Evolutionary conservation across 1,140 invertebrate species (phyloP), one percentile per base, ranked within the genome.

Genomic region (Orchesella cincta): DNA sequence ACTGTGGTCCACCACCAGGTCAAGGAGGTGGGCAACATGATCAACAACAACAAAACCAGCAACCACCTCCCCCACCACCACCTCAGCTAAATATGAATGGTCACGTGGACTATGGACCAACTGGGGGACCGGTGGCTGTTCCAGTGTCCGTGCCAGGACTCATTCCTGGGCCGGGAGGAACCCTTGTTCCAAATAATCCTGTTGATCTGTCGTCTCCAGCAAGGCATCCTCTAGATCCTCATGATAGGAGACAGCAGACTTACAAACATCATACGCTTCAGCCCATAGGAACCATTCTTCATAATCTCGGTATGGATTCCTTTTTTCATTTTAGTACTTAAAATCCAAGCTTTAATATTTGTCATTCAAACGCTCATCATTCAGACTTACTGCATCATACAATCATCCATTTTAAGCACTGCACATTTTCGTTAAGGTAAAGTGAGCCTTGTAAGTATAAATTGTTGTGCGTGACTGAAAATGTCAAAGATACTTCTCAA

Each of bases 221-320:
- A 0, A 14, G 64, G 70, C 76, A 78, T 74, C 79, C 76, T 36
- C 34, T 76, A 28, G 64, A 73, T 34, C 76, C 71, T 20, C 76
- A 73, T 33, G 28, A 46, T 28, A 29, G 71, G 31, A 28, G 39
- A 31, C 71, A 31, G 23, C 76, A 77, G 23, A 70, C 52, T 16
- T 34, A 72, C 31, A 75, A 77, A 73, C 78, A 80, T 35, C 81
- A 82, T 62, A 77, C 75, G 67, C 78, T 82, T 46, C 81, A 82
- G 67, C 81, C 81, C n/a, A 79, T 82, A n/a, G 81, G 81, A 18
- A 78, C 81, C 26, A 82, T 82, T 78, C 73, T 82, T 28, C 81
- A 80, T 35, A 82, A 82, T 79, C 76, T 82, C 29, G 81, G 81
- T 82, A 78, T 76, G 81, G 2, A 64, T 12, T 23, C 28, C 5